A percentile compares a stretch with the other conserved stretches of the same genome.
Conservation (phyloP, 1,140 invertebrate genomes). For the Pseudachorutes palmiensis region DNA sequence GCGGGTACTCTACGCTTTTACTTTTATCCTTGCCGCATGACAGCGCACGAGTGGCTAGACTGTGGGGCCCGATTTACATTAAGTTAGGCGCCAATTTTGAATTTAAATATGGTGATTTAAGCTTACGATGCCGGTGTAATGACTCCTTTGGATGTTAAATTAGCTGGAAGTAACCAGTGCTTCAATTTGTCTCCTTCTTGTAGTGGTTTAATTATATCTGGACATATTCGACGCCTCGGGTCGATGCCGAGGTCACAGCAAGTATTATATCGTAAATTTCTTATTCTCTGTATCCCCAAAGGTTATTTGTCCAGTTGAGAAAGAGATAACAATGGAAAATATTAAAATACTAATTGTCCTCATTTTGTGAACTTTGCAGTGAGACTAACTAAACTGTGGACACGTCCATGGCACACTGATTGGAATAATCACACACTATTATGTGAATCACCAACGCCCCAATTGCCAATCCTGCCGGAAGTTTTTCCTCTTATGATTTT, state of each 20-base stretch:
- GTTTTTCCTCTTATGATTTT: no score
- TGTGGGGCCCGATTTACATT: neutral
- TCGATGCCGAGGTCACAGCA: slow-evolving; percentile 5
- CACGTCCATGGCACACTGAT: no score
- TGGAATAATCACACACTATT: no score
- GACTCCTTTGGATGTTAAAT: neutral
- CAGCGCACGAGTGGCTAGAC: no score
- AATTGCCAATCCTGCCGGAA: no score
- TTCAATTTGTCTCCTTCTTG: neutral
- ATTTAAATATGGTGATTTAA: neutral
- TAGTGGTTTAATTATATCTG: neutral
- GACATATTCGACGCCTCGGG: neutral
- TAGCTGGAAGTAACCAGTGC: neutral
- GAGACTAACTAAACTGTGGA: no score
- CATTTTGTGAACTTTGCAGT: no score
- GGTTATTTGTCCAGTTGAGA: no score
- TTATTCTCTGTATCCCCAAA: neutral
- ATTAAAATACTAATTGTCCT: no score
- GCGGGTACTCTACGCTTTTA: neutral
- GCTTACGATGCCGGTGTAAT: neutral
- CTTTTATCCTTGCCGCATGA: neutral
- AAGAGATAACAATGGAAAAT: no score
- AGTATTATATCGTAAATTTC: neutral
- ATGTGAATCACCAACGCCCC: no score
- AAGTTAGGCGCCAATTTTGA: neutral